These are phyloP conservation scores for Corythornis cristatus DNA, from an alignment of 2,113 vertebrate species.

Conservation along the genomic window DNA sequence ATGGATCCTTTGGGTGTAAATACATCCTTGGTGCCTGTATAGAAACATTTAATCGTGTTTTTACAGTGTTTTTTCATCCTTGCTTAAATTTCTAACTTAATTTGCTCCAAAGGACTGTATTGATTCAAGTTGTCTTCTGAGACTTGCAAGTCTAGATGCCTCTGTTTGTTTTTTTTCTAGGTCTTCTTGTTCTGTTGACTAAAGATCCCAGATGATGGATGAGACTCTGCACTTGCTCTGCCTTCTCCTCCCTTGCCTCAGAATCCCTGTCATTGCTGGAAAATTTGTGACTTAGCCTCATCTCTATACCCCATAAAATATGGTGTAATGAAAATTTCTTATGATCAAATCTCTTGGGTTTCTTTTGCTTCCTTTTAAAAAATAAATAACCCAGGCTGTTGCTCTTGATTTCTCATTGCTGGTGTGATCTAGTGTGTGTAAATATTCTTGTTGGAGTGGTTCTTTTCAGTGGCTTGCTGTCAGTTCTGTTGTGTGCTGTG, in stretches of 20 bases:
- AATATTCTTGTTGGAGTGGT: not conserved
- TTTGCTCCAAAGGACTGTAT: not conserved
- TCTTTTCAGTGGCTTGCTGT: not conserved
- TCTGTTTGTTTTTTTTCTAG: not conserved
- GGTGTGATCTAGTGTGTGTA: fast-evolving
- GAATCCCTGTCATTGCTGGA: not conserved
- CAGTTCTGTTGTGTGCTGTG: not conserved
- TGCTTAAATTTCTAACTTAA: not conserved
- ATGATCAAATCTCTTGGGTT: not conserved
- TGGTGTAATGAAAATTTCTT: not conserved
- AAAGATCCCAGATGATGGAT: not conserved
- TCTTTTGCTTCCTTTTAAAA: not conserved
- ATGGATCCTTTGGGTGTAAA: not conserved
- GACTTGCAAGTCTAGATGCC: not conserved
- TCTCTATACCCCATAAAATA: not conserved
- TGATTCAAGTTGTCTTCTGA: not conserved
- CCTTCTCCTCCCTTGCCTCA: not conserved
- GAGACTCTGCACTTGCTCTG: not conserved
- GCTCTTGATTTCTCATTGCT: not conserved
- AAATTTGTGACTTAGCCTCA: not conserved
- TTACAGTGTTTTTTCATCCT: not conserved
- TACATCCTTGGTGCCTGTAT: not conserved
- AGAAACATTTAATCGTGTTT: too few species aligned
- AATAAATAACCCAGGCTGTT: not conserved
- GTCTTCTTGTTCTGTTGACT: not conserved